Percentiles rank a stretch among this genome's conserved stretches.
phyloP scores from a whole-genome alignment of 2,797 vertebrate genomes.

The Gymnoscopelus microlampas region DNA sequence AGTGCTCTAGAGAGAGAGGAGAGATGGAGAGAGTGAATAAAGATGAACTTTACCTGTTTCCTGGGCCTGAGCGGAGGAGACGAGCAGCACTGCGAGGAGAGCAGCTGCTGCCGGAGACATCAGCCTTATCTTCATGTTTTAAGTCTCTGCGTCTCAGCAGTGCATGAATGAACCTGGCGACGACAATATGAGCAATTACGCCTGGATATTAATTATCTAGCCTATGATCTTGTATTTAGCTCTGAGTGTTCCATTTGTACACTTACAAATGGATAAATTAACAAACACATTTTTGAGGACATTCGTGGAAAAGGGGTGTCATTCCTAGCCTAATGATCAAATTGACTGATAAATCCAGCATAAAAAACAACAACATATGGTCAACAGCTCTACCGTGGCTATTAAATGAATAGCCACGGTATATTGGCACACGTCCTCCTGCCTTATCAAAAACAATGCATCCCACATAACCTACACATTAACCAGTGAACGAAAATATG shows the following conservation, averaged over 20 bases:
- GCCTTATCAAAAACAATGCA: conserved; percentile 12
- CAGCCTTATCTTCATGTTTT: conserved; percentile 88
- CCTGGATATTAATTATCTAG: neutral
- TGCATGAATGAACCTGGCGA: conserved; percentile 88
- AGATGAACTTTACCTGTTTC: conserved; percentile 82
- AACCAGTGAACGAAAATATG: neutral
- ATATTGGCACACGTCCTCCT: conserved; percentile 41
- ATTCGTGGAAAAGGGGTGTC: too few species aligned
- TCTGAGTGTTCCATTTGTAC: too few species aligned
- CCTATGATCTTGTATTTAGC: too few species aligned
- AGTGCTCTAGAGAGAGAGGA: neutral
- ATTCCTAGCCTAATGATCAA: too few species aligned
- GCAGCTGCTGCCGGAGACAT: conserved; percentile 77
- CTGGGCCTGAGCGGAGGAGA: conserved; percentile 85
- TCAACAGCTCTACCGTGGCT: too few species aligned
- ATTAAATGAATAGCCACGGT: too few species aligned
- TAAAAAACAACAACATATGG: too few species aligned
- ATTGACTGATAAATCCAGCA: too few species aligned
- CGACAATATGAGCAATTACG: conserved; percentile 23
- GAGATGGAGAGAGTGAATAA: conserved; percentile 21
- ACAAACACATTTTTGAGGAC: too few species aligned
- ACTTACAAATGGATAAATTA: too few species aligned
- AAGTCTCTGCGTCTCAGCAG: conserved; percentile 81
- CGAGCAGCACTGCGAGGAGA: conserved; percentile 84
- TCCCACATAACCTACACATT: neutral